Percentiles rank a stretch among this genome's conserved stretches.
Evolutionary conservation across 2,888 invertebrate genomes (phyloP).

Genomic region (Caenorhabditis panamensis): DNA sequence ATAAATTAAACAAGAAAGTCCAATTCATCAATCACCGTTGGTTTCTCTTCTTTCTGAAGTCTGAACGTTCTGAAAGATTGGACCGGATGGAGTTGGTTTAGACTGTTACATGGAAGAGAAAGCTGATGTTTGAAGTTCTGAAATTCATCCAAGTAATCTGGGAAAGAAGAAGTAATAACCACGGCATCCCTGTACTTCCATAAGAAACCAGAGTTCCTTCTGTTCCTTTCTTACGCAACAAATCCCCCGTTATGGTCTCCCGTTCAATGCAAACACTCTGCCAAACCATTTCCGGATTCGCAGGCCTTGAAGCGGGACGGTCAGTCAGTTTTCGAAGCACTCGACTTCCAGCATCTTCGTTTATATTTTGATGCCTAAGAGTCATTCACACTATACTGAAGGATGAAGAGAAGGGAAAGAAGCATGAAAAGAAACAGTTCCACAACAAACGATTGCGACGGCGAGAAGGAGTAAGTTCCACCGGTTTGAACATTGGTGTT

Average conservation of each 20-base stretch:
- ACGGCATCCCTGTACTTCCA: too few relatives aligned
- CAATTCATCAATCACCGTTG: too few relatives aligned
- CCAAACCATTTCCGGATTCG: neutral
- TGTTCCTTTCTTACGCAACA: neutral
- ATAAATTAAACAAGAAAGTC: too few relatives aligned
- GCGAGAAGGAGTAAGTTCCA: constrained; percentile 46
- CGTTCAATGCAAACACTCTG: neutral
- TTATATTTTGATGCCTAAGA: constrained; percentile 3
- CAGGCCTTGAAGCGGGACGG: neutral
- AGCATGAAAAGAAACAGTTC: neutral
- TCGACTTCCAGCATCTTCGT: neutral
- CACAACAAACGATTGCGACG: neutral
- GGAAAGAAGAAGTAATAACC: too few relatives aligned
- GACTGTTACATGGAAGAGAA: too few relatives aligned
- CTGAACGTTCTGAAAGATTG: too few relatives aligned
- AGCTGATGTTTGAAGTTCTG: too few relatives aligned
- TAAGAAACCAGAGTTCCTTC: too few relatives aligned
- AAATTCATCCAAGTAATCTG: too few relatives aligned
- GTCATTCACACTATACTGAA: too few relatives aligned
- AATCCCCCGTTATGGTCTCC: neutral
- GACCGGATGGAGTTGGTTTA: too few relatives aligned
- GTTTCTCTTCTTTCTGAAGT: too few relatives aligned
- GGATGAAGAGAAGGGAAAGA: neutral
- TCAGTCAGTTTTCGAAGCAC: neutral
- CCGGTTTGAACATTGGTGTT: constrained; percentile 53